These are phyloP conservation scores for Heliconius melpomene DNA, from an alignment of 1,140 invertebrate species.

Conservation along the genomic window DNA sequence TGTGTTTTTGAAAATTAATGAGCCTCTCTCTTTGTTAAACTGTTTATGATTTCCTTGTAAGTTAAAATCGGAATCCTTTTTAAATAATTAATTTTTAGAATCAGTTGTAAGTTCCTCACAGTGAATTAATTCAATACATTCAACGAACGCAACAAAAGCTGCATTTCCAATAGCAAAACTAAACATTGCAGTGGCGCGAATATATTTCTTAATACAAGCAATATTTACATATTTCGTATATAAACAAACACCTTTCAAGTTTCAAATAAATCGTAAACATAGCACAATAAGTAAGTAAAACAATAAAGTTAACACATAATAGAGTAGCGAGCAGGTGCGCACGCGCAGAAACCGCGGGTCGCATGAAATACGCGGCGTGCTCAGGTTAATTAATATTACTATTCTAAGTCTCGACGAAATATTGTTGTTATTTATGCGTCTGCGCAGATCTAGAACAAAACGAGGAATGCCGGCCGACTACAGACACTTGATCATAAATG, in stretches of 20 bases:
- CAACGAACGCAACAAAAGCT: neutral
- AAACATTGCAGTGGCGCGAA: neutral
- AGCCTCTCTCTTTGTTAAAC: slow-evolving; percentile 37
- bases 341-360: slow-evolving; percentile 59
- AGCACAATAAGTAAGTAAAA: slow-evolving; percentile 31
- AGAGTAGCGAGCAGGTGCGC: slow-evolving; percentile 62
- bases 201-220: neutral
- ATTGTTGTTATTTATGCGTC: slow-evolving; percentile 70
- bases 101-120: neutral
- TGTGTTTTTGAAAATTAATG: slow-evolving; percentile 46
- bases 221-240: slow-evolving; percentile 9
- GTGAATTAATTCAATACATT: neutral
- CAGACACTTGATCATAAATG: slow-evolving; percentile 35
- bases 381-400: slow-evolving; percentile 70
- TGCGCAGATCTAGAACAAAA: slow-evolving; percentile 47
- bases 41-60: slow-evolving; percentile 41
- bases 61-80: slow-evolving; percentile 32
- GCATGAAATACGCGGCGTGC: slow-evolving; percentile 64
- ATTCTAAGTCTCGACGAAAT: slow-evolving; percentile 63
- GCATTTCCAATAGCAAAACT: neutral
- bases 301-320: slow-evolving; percentile 42
- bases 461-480: slow-evolving; percentile 34
- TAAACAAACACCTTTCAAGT: slow-evolving; percentile 23
- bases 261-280: slow-evolving; percentile 31
- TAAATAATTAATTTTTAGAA: slow-evolving; percentile 17